A percentile compares a stretch with the other conserved stretches of the same genome.
These are phyloP conservation scores for Micoletzkya japonica DNA, from an alignment of 2,888 invertebrate species.

Conservation along the genomic window DNA sequence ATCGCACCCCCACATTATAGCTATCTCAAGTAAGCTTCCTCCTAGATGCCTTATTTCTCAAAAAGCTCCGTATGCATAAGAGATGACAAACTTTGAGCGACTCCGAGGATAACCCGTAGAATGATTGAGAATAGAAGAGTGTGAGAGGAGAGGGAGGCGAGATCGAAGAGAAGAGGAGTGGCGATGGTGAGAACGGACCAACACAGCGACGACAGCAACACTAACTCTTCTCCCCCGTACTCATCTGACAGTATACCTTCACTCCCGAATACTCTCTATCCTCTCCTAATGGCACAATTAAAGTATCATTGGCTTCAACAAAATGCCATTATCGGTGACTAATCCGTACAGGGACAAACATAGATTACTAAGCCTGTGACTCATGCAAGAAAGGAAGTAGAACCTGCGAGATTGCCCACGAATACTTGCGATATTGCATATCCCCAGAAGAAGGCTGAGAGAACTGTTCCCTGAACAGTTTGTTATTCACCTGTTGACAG, in stretches of 20 bases:
- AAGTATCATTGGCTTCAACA: neutral
- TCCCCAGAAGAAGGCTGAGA: slow-evolving; percentile 78
- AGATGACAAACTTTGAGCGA: slow-evolving; percentile 69
- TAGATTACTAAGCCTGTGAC: neutral
- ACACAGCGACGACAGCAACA: slow-evolving; percentile 71
- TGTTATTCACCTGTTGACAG: too few relatives aligned
- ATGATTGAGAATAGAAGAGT: slow-evolving; percentile 71
- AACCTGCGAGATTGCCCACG: slow-evolving; percentile 66
- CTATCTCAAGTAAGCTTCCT: neutral
- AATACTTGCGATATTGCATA: slow-evolving; percentile 73
- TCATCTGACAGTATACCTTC: slow-evolving; percentile 65
- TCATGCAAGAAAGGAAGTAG: slow-evolving; percentile 5
- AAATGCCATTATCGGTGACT: neutral
- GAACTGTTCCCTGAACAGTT: slow-evolving; percentile 73
- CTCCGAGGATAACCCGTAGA: slow-evolving; percentile 72
- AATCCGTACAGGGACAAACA: neutral
- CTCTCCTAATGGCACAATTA: too few relatives aligned
- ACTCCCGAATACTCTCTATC: too few relatives aligned
- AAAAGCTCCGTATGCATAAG: neutral
- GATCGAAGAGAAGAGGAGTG: slow-evolving; percentile 55
- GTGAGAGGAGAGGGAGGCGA: slow-evolving; percentile 68
- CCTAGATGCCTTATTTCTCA: neutral
- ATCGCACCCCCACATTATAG: neutral
- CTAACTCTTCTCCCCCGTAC: slow-evolving; percentile 72
- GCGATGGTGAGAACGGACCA: slow-evolving; percentile 30